These are phyloP conservation scores for Limnephilus marmoratus DNA, from an alignment of 2,888 invertebrate species.

Conservation along the genomic window DNA sequence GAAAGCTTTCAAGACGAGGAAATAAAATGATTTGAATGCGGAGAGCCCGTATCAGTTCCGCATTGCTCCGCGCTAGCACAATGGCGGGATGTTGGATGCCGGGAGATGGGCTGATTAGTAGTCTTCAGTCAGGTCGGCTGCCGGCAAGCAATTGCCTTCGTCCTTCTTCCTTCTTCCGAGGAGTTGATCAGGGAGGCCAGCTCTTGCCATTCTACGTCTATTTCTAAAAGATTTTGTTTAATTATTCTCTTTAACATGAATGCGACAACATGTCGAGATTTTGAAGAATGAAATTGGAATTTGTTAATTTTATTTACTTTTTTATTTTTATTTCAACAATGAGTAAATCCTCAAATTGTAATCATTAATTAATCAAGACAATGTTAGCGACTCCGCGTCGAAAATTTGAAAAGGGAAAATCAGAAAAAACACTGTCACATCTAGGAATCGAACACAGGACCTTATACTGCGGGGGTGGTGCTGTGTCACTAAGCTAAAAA, in stretches of 20 bases:
- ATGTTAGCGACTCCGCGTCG: no score
- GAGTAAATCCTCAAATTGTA: no score
- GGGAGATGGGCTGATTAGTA: constrained; percentile 7
- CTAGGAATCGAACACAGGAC: no score
- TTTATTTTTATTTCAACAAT: no score
- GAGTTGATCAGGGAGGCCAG: neutral
- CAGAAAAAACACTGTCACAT: no score
- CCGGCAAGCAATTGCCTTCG: neutral
- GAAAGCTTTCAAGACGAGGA: constrained; percentile 43
- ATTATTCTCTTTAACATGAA: neutral
- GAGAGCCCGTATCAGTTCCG: constrained; percentile 60
- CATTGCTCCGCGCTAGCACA: constrained; percentile 35
- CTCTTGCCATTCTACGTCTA: neutral
- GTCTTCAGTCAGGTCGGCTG: constrained; percentile 9
- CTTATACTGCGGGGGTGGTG: no score
- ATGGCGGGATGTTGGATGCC: neutral
- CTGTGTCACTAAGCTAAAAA: no score
- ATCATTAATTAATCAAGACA: no score
- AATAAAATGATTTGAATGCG: constrained; percentile 57
- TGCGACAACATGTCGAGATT: neutral
- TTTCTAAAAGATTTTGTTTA: neutral
- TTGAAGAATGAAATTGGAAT: no score
- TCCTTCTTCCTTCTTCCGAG: neutral
- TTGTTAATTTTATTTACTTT: no score
- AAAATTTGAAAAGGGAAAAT: no score